Conservation (phyloP, 2,888 invertebrate species). For the Oscheius sp. region DNA sequence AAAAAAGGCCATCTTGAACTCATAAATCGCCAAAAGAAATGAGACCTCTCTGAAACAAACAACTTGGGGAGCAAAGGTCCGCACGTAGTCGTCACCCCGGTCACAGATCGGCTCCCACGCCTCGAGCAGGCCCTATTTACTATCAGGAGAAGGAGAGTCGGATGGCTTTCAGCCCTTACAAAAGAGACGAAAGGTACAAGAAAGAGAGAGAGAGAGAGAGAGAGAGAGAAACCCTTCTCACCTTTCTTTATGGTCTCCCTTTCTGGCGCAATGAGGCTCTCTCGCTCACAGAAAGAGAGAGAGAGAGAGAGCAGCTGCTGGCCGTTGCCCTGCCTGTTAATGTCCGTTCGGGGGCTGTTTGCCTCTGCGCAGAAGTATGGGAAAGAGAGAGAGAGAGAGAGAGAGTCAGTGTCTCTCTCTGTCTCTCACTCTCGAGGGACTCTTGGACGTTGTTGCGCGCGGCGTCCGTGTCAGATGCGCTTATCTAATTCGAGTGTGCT, state of each 20-base stretch:
- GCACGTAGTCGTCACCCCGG: background rate
- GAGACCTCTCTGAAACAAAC: background rate
- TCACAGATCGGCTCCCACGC: constrained; percentile 27
- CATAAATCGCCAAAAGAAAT: background rate
- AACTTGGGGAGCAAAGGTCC: constrained; percentile 31
- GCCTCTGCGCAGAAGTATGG: constrained; percentile 9
- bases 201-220: background rate
- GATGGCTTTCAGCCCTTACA: background rate
- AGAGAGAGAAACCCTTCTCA: background rate
- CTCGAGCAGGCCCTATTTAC: constrained; percentile 16
- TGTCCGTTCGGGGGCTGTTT: constrained; percentile 19
- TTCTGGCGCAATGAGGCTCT: constrained; percentile 1
- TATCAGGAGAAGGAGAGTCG: constrained; percentile 2
- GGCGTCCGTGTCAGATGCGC: constrained; percentile 38
- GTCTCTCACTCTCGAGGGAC: constrained; percentile 24
- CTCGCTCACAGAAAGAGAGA: constrained; percentile 10
- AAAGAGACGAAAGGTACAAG: background rate
- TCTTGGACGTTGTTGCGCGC: constrained; percentile 32
- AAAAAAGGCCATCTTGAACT: background rate
- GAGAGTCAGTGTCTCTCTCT: background rate
- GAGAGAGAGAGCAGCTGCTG: constrained; percentile 16
- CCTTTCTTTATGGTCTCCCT: background rate
- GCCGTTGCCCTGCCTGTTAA: constrained; percentile 10
- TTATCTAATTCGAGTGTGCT: constrained; percentile 40
- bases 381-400: background rate